Conservation (phyloP, 2,113 vertebrate species). For the Gallinago media region DNA sequence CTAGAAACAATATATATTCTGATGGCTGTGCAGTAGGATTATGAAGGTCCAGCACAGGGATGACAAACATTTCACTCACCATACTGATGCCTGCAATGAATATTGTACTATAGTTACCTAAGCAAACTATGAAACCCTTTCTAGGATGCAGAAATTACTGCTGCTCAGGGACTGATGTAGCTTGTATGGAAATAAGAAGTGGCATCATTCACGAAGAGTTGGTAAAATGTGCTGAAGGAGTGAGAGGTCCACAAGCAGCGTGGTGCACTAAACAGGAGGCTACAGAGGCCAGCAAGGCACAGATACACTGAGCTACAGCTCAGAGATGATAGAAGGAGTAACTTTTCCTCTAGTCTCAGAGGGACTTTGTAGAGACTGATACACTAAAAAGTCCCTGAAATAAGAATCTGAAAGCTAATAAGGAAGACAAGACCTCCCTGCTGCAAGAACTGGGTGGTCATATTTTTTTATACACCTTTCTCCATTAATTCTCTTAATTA, state of each 20-base stretch:
- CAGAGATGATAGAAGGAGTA: accelerated
- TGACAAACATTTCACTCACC: neutral
- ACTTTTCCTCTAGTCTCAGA: neutral
- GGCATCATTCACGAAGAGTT: neutral
- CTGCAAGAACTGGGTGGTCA: neutral
- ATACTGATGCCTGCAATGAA: neutral
- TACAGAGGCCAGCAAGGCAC: neutral
- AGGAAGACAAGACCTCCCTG: accelerated
- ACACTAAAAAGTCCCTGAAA: neutral
- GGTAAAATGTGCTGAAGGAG: neutral
- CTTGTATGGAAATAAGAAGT: neutral
- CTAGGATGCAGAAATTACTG: neutral
- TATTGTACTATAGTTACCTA: neutral
- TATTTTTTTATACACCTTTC: neutral
- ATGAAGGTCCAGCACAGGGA: neutral
- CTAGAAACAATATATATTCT: neutral
- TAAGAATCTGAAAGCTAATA: neutral
- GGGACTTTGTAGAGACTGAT: neutral
- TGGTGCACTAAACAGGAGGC: neutral
- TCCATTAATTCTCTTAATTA: neutral
- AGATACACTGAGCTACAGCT: neutral
- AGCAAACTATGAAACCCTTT: neutral
- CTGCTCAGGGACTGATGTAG: neutral
- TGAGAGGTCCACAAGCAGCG: accelerated
- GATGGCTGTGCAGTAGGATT: neutral